Conservation (phyloP, 2,113 vertebrate species). For the zebrafish (Danio rerio) region GRCz12tu NC_133194.1:35203501-35204000, state of each 20-base stretch:
- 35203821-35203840: conserved; percentile 61
- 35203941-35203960: background rate
- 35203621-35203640: conserved; percentile 13
- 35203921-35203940: background rate
- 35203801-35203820: conserved; percentile 47
- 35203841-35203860: background rate
- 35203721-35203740: conserved; percentile 71
- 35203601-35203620: conserved; percentile 11
- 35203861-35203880: background rate
- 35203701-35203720: conserved; percentile 53
- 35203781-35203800: conserved; percentile 64
- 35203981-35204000: background rate
- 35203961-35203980: background rate
- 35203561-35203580: background rate
- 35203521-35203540: background rate
- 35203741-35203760: conserved; percentile 73
- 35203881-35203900: background rate
- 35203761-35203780: conserved; percentile 58
- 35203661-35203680: conserved; percentile 45
- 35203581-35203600: background rate
- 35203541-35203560: background rate
- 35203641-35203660: background rate
- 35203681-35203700: conserved; percentile 65
- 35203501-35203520: conserved; percentile 5
- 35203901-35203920: background rate